These are phyloP conservation scores for Cephus rjabovi DNA, from an alignment of 2,888 invertebrate species.

Conservation along the genomic window DNA sequence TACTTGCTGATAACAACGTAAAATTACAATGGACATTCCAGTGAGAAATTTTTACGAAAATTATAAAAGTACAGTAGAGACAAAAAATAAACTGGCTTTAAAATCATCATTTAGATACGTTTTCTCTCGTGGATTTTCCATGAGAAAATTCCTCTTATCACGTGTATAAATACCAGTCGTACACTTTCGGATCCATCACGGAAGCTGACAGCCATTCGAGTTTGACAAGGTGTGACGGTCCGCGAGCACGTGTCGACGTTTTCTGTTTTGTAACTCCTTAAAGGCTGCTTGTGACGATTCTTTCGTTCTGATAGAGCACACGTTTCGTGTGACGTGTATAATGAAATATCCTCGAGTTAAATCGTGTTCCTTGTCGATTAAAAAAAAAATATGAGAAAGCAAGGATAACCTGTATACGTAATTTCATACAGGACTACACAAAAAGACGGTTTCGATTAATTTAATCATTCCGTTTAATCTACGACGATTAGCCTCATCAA, in stretches of 20 bases:
- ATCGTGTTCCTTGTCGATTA: neutral
- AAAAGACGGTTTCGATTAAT: neutral
- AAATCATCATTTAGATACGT: neutral
- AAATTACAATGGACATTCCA: neutral
- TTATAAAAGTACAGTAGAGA: neutral
- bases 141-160: neutral
- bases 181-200: slow-evolving; percentile 5
- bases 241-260: slow-evolving; percentile 44
- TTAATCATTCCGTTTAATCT: neutral
- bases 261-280: neutral
- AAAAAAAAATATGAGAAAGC: neutral
- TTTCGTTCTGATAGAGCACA: neutral
- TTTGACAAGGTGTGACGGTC: slow-evolving; percentile 52
- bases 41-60: neutral
- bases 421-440: neutral
- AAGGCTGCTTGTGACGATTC: neutral
- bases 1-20: neutral
- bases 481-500: neutral
- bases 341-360: neutral
- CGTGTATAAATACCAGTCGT: neutral
- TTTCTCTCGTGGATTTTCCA: neutral
- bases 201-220: slow-evolving; percentile 30
- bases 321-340: neutral
- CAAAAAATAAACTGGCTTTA: neutral
- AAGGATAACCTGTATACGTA: neutral